These are phyloP conservation scores for Clistopyga incitator DNA, from an alignment of 2,888 invertebrate species.

Conservation along the genomic window DNA sequence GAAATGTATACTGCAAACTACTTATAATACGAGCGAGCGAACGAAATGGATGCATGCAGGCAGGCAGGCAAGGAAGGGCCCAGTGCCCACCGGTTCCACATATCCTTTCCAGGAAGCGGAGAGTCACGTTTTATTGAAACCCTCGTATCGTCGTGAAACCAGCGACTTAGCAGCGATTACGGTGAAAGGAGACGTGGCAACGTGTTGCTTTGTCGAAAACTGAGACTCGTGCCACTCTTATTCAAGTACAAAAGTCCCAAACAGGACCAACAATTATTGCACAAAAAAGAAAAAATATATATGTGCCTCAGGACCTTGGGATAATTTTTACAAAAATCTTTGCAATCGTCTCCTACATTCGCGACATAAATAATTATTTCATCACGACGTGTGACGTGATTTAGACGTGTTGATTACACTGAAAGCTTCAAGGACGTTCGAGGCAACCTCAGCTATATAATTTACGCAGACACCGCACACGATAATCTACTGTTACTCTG, in stretches of 20 bases:
- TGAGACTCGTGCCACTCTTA: not conserved
- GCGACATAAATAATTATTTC: constrained; percentile 19
- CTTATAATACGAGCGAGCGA: not conserved
- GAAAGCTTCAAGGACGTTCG: constrained; percentile 28
- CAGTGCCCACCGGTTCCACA: constrained; percentile 15
- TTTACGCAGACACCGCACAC: constrained; percentile 12
- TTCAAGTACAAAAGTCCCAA: not conserved
- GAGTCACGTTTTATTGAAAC: constrained; percentile 43
- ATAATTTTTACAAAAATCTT: not conserved
- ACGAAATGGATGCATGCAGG: not conserved
- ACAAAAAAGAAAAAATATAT: not conserved
- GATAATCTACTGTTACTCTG: constrained; percentile 24
- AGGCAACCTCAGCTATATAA: constrained; percentile 19
- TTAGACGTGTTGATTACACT: constrained; percentile 14
- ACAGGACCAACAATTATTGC: not conserved
- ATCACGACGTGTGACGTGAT: constrained; percentile 11
- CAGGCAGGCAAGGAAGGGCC: constrained; percentile 3
- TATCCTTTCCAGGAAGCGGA: constrained; percentile 28
- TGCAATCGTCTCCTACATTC: not conserved
- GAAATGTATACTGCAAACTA: not conserved
- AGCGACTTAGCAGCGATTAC: constrained; percentile 9
- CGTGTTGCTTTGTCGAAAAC: constrained; percentile 26
- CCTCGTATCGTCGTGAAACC: constrained; percentile 21
- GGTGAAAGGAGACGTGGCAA: constrained; percentile 12
- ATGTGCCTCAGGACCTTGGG: not conserved